Base-by-base conservation (phyloP, 2,113 vertebrate species). In the Xyliphius kryptos region DNA sequence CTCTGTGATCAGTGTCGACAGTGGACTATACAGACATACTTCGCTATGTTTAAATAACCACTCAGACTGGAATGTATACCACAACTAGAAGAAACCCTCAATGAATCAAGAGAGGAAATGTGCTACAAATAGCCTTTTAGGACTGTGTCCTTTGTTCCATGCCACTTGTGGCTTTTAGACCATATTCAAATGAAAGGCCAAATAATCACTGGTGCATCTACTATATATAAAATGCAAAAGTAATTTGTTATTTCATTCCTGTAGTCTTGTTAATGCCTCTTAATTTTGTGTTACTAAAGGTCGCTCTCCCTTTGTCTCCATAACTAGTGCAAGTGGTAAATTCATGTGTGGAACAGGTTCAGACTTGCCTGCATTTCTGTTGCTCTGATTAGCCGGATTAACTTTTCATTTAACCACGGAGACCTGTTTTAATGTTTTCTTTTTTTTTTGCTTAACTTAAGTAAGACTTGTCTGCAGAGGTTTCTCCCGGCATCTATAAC, bases 11-110 rank as follows among this genome's bases (percentile, higher is more conserved):
- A 36, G 5, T 43, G n/a, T 43, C 10, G 20, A 58, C 21, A 19
- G 48, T 20, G 11, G 16, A 11, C 75, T 70, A 77, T 81, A 67
- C 0, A 56, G 37, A 66, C 56, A 69, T 66, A 77, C 49, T 66
- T 13, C 56, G 17, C 73, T 72, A 64, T 56, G 76, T 76, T 81
- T 69, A 66, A 73, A 81, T 76, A 75, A 74, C 54, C 75, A 43
- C 62, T 20, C 65, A 68, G 66, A 71, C 40, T 76, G 77, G 82
- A 80, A 84, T 80, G 79, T 72, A 63, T 63, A 53, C 38, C 38
- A 40, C 62, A 46, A 72, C 63, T 47, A 76, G 72, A 65, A 63
- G 65, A 71, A 56, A 53, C 13, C 74, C 70, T 67, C 60, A 63
- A 64, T 13, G 58, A 76, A 56, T 63, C 60, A 72, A 57, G 63